Conservation (phyloP, 2,113 vertebrate genomes). For the Mionectes macconnelli region DNA sequence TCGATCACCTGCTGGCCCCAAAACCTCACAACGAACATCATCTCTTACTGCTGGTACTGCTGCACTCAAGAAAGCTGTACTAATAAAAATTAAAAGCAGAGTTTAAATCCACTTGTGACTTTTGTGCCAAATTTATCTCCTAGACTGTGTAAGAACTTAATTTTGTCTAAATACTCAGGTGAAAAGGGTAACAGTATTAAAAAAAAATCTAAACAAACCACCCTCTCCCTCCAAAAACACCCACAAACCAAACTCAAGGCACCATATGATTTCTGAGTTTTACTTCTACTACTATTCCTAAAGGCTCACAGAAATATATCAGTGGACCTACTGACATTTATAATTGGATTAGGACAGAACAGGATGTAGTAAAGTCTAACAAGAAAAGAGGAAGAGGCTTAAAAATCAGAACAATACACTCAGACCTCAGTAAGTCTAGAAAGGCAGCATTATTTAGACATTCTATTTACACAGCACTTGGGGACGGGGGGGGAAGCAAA, state of each 20-base stretch:
- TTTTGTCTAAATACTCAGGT: not conserved
- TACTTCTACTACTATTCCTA: not conserved
- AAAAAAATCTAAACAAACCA: not conserved
- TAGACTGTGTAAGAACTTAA: not conserved
- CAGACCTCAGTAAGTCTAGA: not conserved
- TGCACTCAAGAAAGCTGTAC: not conserved
- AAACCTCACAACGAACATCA: not conserved
- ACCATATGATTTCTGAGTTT: not conserved
- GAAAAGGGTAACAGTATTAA: not conserved
- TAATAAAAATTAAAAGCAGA: not conserved
- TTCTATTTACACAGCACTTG: not conserved
- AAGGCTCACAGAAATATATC: not conserved
- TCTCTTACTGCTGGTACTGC: not conserved
- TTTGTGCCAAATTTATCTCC: not conserved
- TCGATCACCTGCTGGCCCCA: not conserved
- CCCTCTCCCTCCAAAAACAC: rapidly evolving
- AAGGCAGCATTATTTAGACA: not conserved
- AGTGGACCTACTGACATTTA: not conserved
- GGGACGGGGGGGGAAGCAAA: not conserved
- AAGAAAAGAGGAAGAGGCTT: not conserved
- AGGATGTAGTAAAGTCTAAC: not conserved
- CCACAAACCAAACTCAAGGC: not conserved
- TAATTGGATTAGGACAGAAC: not conserved
- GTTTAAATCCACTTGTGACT: not conserved
- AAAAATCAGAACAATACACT: not conserved